Evolutionary conservation across 2,888 invertebrate genomes (phyloP), one percentile per base, ranked within the genome.

Genomic region (Clepsis dumicolana): DNA sequence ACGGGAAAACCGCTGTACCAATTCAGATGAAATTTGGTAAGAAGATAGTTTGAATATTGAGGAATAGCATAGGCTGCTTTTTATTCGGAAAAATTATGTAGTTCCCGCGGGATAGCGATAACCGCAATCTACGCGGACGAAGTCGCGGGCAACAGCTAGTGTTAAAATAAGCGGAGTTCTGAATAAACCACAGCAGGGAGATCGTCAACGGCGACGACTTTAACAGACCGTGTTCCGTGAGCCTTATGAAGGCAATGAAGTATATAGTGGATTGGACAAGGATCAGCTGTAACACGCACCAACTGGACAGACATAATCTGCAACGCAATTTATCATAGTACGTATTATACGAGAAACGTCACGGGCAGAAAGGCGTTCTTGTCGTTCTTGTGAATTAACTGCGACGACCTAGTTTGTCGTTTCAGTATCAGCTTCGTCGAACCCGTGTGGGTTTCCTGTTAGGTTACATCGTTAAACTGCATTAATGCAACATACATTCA

Each of bases 341-440:
- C 18, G 1, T 4, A 18, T 16, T 44, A 16, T 44, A 44, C 8
- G 44, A 38, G 12, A 10, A 21, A 48, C 21, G 21, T 44, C 44
- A 18, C 4, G 10, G 21, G 10, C 16, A 5, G 48, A 21, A 21
- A 12, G 21, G 4, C 21, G 12, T 10, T 44, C 41, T 16, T 7
- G 41, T 21, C 10, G 18, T 48, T n/a, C 44, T 4, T 18, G 44
- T 7, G 41, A 16, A 35, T n/a, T 24, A 41, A 38, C 25, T 41
- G 38, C 54, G 24, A 32, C n/a, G 24, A 7, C 35, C 50, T 16
- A 50, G 48, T 57, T 56, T 7, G 50, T 7, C 50, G 57, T 64
- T 48, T 64, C 35, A 27, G 56, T 48, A 50, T 57, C 57, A 18
- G 50, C 25, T 65, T 59, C 38, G 21, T n/a, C 25, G 65, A 59